Base-by-base conservation (phyloP, 2,113 vertebrate species). In the Spea multiplicata region DNA sequence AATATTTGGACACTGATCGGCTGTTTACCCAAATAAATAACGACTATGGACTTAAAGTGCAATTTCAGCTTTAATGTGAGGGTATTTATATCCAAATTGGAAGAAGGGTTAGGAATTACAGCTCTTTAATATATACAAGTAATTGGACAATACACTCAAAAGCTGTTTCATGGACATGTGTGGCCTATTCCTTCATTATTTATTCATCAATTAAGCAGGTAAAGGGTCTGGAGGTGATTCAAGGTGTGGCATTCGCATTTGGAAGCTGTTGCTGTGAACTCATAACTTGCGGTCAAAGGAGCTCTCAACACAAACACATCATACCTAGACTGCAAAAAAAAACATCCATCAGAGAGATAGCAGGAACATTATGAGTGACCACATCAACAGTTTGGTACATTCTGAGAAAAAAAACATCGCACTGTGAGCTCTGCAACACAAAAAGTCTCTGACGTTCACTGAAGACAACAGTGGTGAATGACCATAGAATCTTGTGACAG, bases 161-260 rank as follows among this genome's bases (percentile, higher is more conserved):
- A 57, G 5, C 55, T 57, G 55, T 57, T 57, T 13, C 55, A 2
- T 57, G 55, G 55, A 8, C 55, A 57, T 8, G 55, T 57, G 55
- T 57, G 55, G 9, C 9, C 4, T 57, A 57, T 57, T 57, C 55
- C 55, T 10, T 57, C 55, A 57, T 57, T 57, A 57, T 13, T 13
- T 13, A 5, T 12, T 7, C 14, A 12, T 12, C 12, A 57, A 57
- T 5, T n/a, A 13, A 7, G 65, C 62, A 65, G 62, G 8, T 44
- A 17, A 65, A 65, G 30, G 62, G 62, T 30, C 62, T 16, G 30
- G 62, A 65, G 62, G 9, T 65, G 13, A 65, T 65, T 65, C 30
- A 14, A 65, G 30, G 67, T 16, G 45, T 70, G 67, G 14, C 17
- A 49, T 49, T 70, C n/a, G 45, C 46, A 70, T 70, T 70, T 70